Evolutionary conservation across 1,140 invertebrate genomes (phyloP).

Genomic region (Gonioctena quinquepunctata): DNA sequence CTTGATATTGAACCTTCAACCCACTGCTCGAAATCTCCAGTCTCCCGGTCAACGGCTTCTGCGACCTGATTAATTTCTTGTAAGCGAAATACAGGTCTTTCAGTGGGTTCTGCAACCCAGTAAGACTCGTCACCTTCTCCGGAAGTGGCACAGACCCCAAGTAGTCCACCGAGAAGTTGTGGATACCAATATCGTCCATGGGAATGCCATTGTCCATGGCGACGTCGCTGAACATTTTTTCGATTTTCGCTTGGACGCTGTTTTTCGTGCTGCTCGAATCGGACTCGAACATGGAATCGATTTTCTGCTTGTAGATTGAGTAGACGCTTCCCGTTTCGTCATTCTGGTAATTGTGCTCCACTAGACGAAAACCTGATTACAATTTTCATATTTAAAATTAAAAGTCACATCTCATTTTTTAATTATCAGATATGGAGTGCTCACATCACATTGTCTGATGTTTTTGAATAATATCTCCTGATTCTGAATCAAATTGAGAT

Average conservation of each 20-base stretch:
- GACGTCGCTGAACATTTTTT: conserved; percentile 83
- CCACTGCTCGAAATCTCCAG: conserved; percentile 74
- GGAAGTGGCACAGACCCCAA: conserved; percentile 77
- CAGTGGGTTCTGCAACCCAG: conserved; percentile 80
- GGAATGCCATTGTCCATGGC: conserved; percentile 64
- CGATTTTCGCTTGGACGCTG: conserved; percentile 81
- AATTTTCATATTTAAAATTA: too few species aligned
- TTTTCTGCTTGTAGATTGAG: conserved; percentile 76
- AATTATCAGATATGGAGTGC: too few species aligned
- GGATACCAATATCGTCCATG: conserved; percentile 56
- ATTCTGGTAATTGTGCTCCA: conserved; percentile 14
- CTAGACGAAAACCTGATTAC: conserved; percentile 12
- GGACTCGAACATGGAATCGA: conserved; percentile 83
- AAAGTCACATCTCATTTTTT: too few species aligned
- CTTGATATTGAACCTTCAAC: conserved; percentile 66
- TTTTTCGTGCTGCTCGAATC: conserved; percentile 65
- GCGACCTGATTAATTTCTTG: conserved; percentile 57
- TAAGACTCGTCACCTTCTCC: conserved; percentile 78
- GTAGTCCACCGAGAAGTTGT: conserved; percentile 76
- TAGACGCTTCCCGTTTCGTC: conserved; percentile 61
- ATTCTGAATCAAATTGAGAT: too few species aligned
- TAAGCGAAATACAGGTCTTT: conserved; percentile 77
- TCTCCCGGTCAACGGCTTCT: conserved; percentile 59
- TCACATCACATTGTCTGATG: too few species aligned
- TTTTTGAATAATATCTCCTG: too few species aligned